phyloP scores from a whole-genome alignment of 2,888 invertebrate genomes.

The Ceriagrion tenellum region DNA sequence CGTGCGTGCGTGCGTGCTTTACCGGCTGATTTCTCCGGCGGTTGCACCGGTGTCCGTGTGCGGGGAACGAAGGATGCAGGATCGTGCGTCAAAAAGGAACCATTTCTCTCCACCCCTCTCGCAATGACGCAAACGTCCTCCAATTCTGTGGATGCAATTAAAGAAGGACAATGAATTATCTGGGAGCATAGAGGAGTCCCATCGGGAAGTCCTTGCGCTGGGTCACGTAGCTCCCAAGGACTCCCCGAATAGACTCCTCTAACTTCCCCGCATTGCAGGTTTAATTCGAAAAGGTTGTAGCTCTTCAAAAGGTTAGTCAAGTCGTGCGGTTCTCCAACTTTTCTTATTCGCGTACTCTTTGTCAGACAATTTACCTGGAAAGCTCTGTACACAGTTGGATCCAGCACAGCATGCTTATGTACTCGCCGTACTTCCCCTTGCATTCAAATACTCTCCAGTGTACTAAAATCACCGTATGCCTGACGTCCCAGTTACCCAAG shows the following conservation, averaged over 20 bases:
- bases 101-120: not conserved
- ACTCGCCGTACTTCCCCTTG: too few species aligned
- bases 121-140: not conserved
- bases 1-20: slow-evolving; percentile 3
- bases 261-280: not conserved
- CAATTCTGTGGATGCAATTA: not conserved
- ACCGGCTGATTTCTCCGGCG: slow-evolving; percentile 2
- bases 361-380: too few species aligned
- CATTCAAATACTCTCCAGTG: too few species aligned
- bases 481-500: too few species aligned
- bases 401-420: too few species aligned
- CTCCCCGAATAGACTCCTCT: not conserved
- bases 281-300: not conserved
- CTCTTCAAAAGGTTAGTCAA: not conserved
- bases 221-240: not conserved
- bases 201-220: too few species aligned
- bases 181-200: too few species aligned
- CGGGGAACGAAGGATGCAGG: not conserved
- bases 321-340: too few species aligned
- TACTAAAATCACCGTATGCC: too few species aligned
- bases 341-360: too few species aligned
- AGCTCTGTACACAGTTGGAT: too few species aligned
- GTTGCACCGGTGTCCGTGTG: not conserved
- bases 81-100: not conserved
- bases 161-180: not conserved